Evolutionary conservation across 2,888 invertebrate genomes (phyloP).

Genomic region (Incurvaria masculella): DNA sequence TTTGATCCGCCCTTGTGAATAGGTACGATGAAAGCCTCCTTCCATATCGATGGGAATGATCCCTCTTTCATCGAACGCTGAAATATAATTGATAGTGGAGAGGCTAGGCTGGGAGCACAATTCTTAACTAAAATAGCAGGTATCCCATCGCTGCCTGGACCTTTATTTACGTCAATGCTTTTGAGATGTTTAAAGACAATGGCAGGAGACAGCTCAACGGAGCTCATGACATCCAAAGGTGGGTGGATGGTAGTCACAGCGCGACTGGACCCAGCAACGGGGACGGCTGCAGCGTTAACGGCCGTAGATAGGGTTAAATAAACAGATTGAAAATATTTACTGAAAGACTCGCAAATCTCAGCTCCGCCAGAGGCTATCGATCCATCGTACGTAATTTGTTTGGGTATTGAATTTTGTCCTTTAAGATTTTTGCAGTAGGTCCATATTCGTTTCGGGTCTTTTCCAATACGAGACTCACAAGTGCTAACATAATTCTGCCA

Average conservation of each 20-base stretch:
- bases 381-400: neutral
- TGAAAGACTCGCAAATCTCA: neutral
- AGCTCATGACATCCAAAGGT: neutral
- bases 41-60: conserved; percentile 5
- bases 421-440: neutral
- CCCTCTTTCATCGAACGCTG: neutral
- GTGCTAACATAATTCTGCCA: neutral
- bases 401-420: neutral
- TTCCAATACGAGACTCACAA: neutral
- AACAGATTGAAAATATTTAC: neutral
- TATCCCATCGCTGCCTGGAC: neutral
- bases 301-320: neutral
- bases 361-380: neutral
- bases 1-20: conserved; percentile 6
- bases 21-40: conserved; percentile 5
- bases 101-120: neutral
- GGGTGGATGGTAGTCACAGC: neutral
- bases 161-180: neutral
- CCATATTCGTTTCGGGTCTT: neutral
- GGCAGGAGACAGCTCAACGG: neutral
- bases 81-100: neutral
- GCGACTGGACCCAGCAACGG: too few species aligned
- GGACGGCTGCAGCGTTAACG: neutral
- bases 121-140: neutral
- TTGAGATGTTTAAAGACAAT: neutral